A percentile compares a stretch with the other conserved stretches of the same genome.
These are phyloP conservation scores for Rhopalosiphum maidis DNA, from an alignment of 1,140 invertebrate genomes.

Conservation along the genomic window DNA sequence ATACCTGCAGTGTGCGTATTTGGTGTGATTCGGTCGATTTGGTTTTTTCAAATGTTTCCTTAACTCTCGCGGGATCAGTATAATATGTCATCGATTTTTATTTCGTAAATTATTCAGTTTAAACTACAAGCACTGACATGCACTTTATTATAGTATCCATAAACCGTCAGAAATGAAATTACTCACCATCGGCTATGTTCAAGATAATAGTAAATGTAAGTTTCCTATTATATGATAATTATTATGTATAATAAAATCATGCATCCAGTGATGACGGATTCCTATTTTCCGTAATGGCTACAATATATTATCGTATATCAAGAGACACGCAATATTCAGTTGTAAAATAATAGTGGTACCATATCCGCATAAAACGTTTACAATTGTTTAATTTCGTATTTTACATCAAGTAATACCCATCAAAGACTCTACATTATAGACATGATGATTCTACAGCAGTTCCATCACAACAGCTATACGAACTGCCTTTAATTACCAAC, in stretches of 20 bases:
- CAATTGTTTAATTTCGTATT: background rate
- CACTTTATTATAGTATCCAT: background rate
- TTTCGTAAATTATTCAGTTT: conserved; percentile 12
- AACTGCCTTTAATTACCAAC: background rate
- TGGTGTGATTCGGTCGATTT: background rate
- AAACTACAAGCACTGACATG: background rate
- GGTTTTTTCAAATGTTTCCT: background rate
- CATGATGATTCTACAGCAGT: background rate
- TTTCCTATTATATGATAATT: background rate
- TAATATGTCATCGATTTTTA: background rate
- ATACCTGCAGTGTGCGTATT: background rate
- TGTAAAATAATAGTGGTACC: background rate
- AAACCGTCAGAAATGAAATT: background rate
- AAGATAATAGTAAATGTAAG: background rate
- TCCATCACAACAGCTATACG: background rate
- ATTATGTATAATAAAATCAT: no score
- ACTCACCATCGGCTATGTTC: background rate
- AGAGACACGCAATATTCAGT: background rate
- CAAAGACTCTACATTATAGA: background rate
- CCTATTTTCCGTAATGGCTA: no score
- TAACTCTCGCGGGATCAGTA: background rate
- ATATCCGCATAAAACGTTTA: background rate
- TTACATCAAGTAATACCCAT: background rate
- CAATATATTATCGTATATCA: background rate
- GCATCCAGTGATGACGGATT: background rate